Evolutionary conservation across 2,797 vertebrate species (phyloP), one percentile per base, ranked within the genome.

Genomic region (Acanthornis magna): DNA sequence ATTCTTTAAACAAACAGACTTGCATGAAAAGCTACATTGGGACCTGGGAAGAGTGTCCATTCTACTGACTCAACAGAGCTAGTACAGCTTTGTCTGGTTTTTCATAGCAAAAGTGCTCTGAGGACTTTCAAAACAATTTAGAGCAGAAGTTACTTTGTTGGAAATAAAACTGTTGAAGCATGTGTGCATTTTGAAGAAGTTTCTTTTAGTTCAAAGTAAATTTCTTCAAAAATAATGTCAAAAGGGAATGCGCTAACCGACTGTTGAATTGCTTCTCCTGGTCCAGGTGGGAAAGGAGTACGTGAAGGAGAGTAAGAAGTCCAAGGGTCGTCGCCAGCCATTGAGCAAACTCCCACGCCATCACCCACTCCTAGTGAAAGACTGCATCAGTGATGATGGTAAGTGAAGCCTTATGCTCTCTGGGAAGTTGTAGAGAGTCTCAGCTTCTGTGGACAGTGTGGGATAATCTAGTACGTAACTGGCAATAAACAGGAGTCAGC

Each of bases 341-440:
- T 97, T 99, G 62, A 97, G 98, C 87, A 99, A 98, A 78, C 98
- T 99, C 25, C 99, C 99, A 2, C 98, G 98, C 22, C 98, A 99
- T 80, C 99, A 99, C 94, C 99, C 99, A 0, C 98, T 99, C 3
- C 91, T 98, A 83, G 93, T 99, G 95, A 98, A 98, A 94, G 99
- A 99, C 65, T 97, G 97, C 30, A 78, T 98, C 95, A 99, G 98
- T 61, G 99, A 99, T n/a, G 98, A 99, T 11, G 99, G 99, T 99
- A 85, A 97, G 65, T 98, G 86, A 61, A 97, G 47, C 94, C 18
- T 58, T 40, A 17, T 13, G 10, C n/a, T 32, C 36, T 47, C 38
- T 15, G 47, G 32, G 77, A 32, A 55, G 19, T 45, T 61, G 4
- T 27, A 55, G 25, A 22, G 43, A 30, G 13, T 57, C 50, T 78